Conservation (phyloP, 2,888 invertebrate genomes). For the Graphium colonna region DNA sequence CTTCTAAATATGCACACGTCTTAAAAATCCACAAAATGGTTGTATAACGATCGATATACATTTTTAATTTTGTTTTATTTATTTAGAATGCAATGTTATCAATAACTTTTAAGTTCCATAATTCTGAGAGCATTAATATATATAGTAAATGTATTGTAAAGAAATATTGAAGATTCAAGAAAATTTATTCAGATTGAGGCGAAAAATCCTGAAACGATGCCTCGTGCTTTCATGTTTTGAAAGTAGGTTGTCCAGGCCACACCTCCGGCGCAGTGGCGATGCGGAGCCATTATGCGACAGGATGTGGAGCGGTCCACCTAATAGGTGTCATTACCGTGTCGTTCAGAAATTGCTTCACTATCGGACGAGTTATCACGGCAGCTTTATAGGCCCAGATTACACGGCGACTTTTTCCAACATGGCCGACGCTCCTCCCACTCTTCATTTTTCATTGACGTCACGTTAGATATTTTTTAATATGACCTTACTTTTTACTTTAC, state of each 20-base stretch:
- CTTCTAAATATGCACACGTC: no score
- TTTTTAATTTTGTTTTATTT: no score
- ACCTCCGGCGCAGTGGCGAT: constrained; percentile 36
- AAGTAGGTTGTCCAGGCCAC: constrained; percentile 59
- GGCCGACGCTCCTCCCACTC: constrained; percentile 22
- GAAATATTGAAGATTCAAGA: no score
- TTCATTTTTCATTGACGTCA: constrained; percentile 2
- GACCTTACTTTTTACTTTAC: neutral
- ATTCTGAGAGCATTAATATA: no score
- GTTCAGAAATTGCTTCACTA: constrained; percentile 77
- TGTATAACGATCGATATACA: no score
- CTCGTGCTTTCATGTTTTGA: no score
- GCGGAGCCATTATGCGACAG: constrained; percentile 63
- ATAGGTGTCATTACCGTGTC: constrained; percentile 78
- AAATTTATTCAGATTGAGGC: no score
- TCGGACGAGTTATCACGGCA: constrained; percentile 71
- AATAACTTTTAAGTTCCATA: no score
- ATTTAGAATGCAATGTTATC: no score
- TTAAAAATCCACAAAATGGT: no score
- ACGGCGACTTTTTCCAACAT: constrained; percentile 42
- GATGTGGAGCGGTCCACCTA: constrained; percentile 58
- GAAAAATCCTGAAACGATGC: no score
- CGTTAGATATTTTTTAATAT: constrained; percentile 11
- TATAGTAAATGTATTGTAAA: no score
- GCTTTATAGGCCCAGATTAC: constrained; percentile 75